phyloP scores from a whole-genome alignment of 2,888 invertebrate species.

The Eristalinus aeneus region DNA sequence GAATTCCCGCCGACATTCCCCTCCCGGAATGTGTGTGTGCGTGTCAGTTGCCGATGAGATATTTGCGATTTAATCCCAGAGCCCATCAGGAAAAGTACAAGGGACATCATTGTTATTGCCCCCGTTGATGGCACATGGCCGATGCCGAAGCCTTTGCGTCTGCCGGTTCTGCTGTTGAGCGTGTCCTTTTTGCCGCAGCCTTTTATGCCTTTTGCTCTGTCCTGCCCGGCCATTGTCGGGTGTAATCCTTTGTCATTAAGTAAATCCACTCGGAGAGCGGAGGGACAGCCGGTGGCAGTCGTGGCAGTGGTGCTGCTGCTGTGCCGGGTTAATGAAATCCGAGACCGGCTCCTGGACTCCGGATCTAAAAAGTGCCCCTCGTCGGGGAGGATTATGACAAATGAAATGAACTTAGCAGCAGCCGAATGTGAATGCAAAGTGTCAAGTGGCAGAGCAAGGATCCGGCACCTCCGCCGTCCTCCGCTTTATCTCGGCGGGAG shows the following conservation, averaged over 20 bases:
- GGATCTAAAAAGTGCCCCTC: neutral
- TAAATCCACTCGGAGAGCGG: neutral
- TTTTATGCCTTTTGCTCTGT: neutral
- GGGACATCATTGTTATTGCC: conserved; percentile 9
- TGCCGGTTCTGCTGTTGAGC: neutral
- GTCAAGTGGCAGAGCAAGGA: neutral
- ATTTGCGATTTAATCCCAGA: conserved; percentile 1
- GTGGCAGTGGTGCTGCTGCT: too few relatives aligned
- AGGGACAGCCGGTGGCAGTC: neutral
- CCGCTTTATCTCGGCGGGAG: too few relatives aligned
- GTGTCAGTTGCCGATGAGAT: neutral
- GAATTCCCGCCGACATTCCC: neutral
- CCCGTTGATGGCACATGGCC: neutral
- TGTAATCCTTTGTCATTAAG: conserved; percentile 11
- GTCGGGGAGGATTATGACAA: neutral
- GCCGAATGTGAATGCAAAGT: neutral
- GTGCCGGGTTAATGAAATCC: conserved; percentile 5
- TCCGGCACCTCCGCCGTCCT: too few relatives aligned
- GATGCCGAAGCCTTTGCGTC: neutral
- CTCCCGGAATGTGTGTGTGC: neutral
- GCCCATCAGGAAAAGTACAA: conserved; percentile 5
- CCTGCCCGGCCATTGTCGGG: neutral
- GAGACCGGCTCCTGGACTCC: neutral
- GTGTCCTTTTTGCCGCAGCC: conserved; percentile 1
- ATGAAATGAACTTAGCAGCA: neutral